Base-by-base conservation (phyloP, 2,113 vertebrate species). In the Rana temporaria region DNA sequence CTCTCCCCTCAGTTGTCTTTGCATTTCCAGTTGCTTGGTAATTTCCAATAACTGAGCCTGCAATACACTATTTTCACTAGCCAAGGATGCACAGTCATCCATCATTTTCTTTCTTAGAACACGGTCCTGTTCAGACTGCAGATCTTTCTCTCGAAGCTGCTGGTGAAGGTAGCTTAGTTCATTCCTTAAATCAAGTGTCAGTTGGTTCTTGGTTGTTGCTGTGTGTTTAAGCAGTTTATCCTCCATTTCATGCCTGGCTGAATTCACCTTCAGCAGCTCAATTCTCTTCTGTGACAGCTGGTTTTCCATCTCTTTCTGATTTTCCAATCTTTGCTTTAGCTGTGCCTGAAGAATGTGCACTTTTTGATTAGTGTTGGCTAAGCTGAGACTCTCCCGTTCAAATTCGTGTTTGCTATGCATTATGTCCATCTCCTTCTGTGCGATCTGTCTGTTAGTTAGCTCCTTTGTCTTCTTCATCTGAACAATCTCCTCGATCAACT, bases 71-170 rank as follows among this genome's bases (percentile, higher is more conserved):
- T 85, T 88, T n/a, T 88, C 84, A 72, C 56, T 84, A 53, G 72
- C 77, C 65, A 85, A 30, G 20, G 77, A 19, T 48, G 64, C 63
- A 85, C 81, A 84, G 59, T 88, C 85, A 38, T 68, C 82, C 20
- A 78, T 82, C 60, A 85, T 85, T 85, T 88, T 88, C 30, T 67
- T 79, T 80, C 85, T 84, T 64, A 88, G 73, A 24, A 87, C 53
- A 42, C 5, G 4, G 19, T 85, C 83, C 56, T 88, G 85, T 69
- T 85, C 70, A 75, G 81, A 82, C n/a, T 84, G 76, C 18, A 86
- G 42, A 12, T 85, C 83, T 55, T 53, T 81, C 22, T 88, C 84
- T 30, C 14, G 74, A 42, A 87, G 16, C 55, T 88, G 85, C 65
- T 87, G 86, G 48, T 84, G 79, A 52, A 88, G 78, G 30, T 85